phyloP scores from a whole-genome alignment of 2,113 vertebrate species.

The Emydura subglobosa region DNA sequence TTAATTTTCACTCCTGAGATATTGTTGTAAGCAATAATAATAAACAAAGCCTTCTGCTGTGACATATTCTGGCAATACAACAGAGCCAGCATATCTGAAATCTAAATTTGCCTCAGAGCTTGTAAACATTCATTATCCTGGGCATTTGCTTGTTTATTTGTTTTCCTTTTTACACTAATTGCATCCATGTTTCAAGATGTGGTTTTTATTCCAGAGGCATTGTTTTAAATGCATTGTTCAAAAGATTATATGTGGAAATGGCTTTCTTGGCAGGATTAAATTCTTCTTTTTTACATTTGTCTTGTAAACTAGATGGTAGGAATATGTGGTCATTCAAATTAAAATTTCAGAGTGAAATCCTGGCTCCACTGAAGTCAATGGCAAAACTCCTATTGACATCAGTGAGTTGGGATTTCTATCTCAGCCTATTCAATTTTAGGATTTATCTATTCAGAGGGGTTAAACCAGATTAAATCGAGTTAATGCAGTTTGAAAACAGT shows the following conservation, averaged over 20 bases:
- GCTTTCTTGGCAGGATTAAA: background rate
- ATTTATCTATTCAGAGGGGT: background rate
- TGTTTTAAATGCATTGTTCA: background rate
- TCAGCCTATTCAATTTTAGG: background rate
- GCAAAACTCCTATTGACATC: background rate
- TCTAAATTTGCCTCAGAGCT: background rate
- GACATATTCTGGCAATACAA: background rate
- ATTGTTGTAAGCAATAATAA: background rate
- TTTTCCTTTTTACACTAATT: background rate
- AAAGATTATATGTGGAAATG: background rate
- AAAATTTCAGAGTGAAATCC: background rate
- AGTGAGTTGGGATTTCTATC: background rate
- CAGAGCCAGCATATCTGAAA: background rate
- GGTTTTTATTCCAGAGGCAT: background rate
- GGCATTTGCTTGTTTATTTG: background rate
- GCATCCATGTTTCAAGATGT: background rate
- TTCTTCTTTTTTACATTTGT: background rate
- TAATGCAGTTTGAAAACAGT: background rate
- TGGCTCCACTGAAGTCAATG: background rate
- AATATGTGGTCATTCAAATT: background rate
- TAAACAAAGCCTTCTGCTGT: background rate
- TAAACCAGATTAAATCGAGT: background rate
- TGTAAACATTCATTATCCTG: background rate
- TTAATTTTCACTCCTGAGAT: background rate
- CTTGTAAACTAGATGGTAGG: constrained; percentile 7